These are phyloP conservation scores for Meloidogyne floridensis DNA, from an alignment of 1,140 invertebrate species.

Conservation along the genomic window DNA sequence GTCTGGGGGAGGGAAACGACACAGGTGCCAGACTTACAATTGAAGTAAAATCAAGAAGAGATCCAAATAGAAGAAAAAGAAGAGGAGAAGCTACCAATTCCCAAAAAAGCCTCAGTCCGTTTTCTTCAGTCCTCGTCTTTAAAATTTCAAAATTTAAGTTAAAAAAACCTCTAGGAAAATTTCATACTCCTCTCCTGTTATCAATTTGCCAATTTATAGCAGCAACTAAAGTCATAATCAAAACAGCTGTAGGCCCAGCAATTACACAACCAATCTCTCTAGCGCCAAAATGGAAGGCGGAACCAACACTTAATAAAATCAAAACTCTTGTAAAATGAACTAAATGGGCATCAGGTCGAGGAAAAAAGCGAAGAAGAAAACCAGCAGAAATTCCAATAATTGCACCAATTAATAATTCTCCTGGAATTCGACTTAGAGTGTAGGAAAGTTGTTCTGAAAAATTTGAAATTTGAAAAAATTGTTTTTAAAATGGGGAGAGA, in stretches of 20 bases:
- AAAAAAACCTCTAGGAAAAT: conserved; percentile 1
- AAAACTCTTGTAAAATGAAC: conserved; percentile 47
- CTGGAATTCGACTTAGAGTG: conserved; percentile 67
- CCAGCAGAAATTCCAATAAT: conserved; percentile 56
- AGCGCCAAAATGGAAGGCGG: conserved; percentile 53
- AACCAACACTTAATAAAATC: conserved; percentile 33
- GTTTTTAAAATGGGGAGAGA: not conserved
- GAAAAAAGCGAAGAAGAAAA: conserved; percentile 48
- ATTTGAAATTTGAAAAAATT: not conserved
- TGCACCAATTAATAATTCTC: conserved; percentile 65
- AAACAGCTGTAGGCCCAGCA: conserved; percentile 69
- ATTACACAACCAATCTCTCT: conserved; percentile 46
- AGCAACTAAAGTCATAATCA: conserved; percentile 71
- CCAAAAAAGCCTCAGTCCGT: conserved; percentile 46
- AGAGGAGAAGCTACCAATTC: conserved; percentile 56
- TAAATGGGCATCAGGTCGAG: conserved; percentile 42
- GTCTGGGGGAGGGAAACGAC: too few relatives aligned
- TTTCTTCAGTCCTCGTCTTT: conserved; percentile 59
- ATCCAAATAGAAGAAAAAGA: conserved; percentile 55
- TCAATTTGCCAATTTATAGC: conserved; percentile 81
- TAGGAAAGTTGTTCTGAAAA: conserved; percentile 64
- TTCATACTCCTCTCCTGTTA: conserved; percentile 75
- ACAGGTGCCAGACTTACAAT: not conserved
- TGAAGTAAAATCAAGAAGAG: conserved; percentile 23
- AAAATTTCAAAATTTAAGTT: conserved; percentile 64